Base-by-base conservation (phyloP, 2,113 vertebrate genomes). In the Rhinoderma darwinii region DNA sequence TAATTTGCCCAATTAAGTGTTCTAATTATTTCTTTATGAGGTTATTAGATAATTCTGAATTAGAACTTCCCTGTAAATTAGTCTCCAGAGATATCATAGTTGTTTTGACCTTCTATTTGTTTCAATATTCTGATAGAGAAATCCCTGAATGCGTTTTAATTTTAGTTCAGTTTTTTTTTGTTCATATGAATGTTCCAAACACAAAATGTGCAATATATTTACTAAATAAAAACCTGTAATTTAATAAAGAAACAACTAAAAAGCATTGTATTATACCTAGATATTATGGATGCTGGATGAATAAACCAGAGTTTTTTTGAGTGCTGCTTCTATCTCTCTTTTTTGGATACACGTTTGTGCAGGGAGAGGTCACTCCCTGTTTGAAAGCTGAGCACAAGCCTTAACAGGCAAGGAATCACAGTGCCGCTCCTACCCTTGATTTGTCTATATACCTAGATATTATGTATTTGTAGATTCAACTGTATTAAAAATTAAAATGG, bases 1-100 rank as follows among this genome's bases (percentile, higher is more conserved):
- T 89, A 91, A 90, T 91, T 93, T 92, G 83, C 90, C 77, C 86
- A 88, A 92, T 91, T 88, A 91, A 92, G 91, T 92, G 88, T 92
- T 90, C 83, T 89, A 90, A 92, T 90, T 89, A 91, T 90, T 94
- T 92, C 90, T 89, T 92, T 77, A 37, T 91, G 86, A 90, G 87
- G 88, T 90, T 91, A 89, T 91, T 86, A 89, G 87, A 88, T 91
- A 88, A 88, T 88, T 91, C 35, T 89, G 89, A 89, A 92, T 89
- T 84, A 86, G 56, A 84, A 88, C 83, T 85, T 90, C 82, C 47
- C 25, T 90, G 84, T 73, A 90, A 91, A 91, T 91, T 89, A 92
- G 78, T 75, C 90, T 88, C 88, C 82, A 88, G 81, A 90, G 90
- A 89, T 86, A 81, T 78, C 84, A 90, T 92, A 89, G 90, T 93